Evolutionary conservation across 1,140 invertebrate species (phyloP), one percentile per base, ranked within the genome.

Genomic region (Listronotus oregonensis): DNA sequence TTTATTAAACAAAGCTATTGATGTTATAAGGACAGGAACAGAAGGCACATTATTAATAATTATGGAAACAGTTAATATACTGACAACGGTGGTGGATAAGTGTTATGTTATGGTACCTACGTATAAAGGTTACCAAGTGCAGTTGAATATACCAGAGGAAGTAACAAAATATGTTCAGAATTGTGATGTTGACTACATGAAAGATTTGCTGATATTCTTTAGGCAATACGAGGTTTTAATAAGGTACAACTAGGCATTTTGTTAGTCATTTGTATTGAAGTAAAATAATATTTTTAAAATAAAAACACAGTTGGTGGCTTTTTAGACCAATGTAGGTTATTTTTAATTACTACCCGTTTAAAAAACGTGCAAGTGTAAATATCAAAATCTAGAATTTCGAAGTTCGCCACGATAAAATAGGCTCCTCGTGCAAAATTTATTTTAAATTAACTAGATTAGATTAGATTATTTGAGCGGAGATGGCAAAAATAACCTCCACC

Each of bases 211-310:
- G 6, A 78, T 84, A 0, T 79, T 84, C 31, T 82, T 82, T 69
- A 81, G 87, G 9, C 87, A 89, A 67, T 84, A 86, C 67, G 87
- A 89, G 74, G 77, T 87, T 54, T 82, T 81, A 43, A 72, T 83
- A 1, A 82, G 82, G 83, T 82, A 56, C 34, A 10, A 37, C 1
- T 27, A 1, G 5, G 2, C 21, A 27, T 27, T 27, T 27, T 1
- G n/a, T n/a, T n/a, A n/a, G n/a, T n/a, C n/a, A n/a, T n/a, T n/a
- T n/a, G n/a, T n/a, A n/a, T n/a, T n/a, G n/a, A n/a, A n/a, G n/a
- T n/a, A n/a, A n/a, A n/a, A n/a, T n/a, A n/a, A n/a, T n/a, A n/a
- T n/a, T n/a, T n/a, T n/a, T n/a, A n/a, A n/a, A n/a, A n/a, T n/a
- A n/a, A n/a, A n/a, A n/a, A n/a, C n/a, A n/a, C n/a, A n/a, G n/a